A percentile compares a stretch with the other conserved stretches of the same genome.
Conservation (phyloP, 2,888 invertebrate genomes). For the Acleris holmiana region DNA sequence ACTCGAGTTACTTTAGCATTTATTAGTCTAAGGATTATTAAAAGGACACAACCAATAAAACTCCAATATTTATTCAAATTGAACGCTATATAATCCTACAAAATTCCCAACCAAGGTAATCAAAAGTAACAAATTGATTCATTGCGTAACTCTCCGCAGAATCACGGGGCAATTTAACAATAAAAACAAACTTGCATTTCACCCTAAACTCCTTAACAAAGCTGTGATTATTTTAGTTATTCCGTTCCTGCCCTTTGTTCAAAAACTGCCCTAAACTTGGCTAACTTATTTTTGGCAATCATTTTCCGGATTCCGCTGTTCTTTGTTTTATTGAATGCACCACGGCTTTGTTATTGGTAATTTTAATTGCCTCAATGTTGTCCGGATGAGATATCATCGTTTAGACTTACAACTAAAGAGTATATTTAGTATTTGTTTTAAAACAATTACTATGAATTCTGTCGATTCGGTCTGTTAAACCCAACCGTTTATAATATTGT, state of each 20-base stretch:
- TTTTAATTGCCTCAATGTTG: conserved; percentile 14
- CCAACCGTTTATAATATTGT: no score
- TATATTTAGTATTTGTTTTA: no score
- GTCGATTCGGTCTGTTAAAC: no score
- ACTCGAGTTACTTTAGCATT: no score
- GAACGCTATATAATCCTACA: not conserved
- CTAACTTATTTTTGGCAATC: conserved; percentile 48
- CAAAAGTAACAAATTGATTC: conserved; percentile 23
- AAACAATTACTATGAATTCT: no score
- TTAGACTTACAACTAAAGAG: no score
- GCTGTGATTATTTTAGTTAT: conserved; percentile 50
- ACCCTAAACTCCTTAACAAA: conserved; percentile 44
- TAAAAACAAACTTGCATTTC: conserved; percentile 43
- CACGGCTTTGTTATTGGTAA: no score
- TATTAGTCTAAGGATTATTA: no score
- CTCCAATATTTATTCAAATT: not conserved
- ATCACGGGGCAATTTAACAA: conserved; percentile 31
- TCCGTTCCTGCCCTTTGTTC: conserved; percentile 41
- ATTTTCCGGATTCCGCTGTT: conserved; percentile 41
- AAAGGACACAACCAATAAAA: no score
- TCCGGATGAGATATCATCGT: no score
- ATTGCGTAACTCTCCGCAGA: conserved; percentile 4
- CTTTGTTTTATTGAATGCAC: conserved; percentile 14
- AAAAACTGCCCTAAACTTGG: conserved; percentile 37
- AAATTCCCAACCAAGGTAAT: not conserved